phyloP scores from a whole-genome alignment of 2,888 invertebrate genomes.

The Netelia fuscicornis region DNA sequence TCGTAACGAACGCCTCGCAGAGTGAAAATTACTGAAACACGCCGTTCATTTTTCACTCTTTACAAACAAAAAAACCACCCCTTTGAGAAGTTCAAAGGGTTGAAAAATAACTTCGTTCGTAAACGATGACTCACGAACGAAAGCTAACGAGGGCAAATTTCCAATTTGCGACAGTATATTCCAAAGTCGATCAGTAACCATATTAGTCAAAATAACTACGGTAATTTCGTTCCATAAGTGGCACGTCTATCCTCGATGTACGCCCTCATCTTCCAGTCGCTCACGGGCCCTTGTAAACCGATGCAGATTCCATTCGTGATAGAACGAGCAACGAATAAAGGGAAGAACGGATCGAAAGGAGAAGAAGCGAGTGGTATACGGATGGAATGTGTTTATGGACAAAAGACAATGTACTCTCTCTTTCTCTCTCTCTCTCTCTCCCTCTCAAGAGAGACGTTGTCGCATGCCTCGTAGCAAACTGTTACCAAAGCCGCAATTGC shows the following conservation, averaged over 20 bases:
- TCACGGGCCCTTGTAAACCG: slow-evolving; percentile 22
- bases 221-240: neutral
- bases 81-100: too few species aligned
- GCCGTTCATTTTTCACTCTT: too few species aligned
- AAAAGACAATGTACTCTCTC: slow-evolving; percentile 45
- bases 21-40: too few species aligned
- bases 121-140: too few species aligned
- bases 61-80: too few species aligned
- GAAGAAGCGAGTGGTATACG: slow-evolving; percentile 19
- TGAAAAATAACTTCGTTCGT: too few species aligned
- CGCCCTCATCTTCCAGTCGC: slow-evolving; percentile 17
- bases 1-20: too few species aligned
- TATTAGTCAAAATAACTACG: neutral
- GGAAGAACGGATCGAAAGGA: slow-evolving; percentile 7
- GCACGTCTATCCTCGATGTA: slow-evolving; percentile 32
- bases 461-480: slow-evolving; percentile 44
- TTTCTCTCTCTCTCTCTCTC: neutral
- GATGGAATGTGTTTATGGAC: slow-evolving; percentile 47
- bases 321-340: slow-evolving; percentile 16
- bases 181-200: neutral
- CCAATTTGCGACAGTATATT: neutral
- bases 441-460: slow-evolving; percentile 35
- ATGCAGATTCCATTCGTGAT: slow-evolving; percentile 30
- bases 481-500: slow-evolving; percentile 42
- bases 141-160: too few species aligned